Evolutionary conservation across 2,888 invertebrate genomes (phyloP), one percentile per base, ranked within the genome.

Genomic region (Gandaritis pyraliata): DNA sequence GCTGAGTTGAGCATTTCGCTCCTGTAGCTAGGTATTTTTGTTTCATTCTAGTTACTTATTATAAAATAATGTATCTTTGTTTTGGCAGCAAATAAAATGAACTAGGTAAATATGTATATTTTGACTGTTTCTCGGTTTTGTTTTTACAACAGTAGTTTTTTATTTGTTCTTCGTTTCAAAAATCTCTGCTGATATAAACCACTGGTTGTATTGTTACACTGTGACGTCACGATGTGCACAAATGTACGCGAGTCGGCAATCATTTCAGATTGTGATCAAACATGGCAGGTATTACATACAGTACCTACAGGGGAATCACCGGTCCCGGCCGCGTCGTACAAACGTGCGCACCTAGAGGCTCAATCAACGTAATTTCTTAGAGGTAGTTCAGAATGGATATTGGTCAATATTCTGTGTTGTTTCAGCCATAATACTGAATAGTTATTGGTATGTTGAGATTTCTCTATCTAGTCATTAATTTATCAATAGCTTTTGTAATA

Each of bases 201-300:
- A n/a, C n/a, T n/a, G n/a, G n/a, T n/a, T n/a, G n/a, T n/a, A n/a
- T n/a, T n/a, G 13, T 18, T 47, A 29, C 47, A 29, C 47, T 29
- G 47, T 47, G 50, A 18, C 11, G 45, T 36, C 4, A 16, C 13
- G 16, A 12, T 16, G 16, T 18, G 29, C n/a, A 38, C 23, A n/a
- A 46, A 29, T 13, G 16, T 3, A 41, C 41, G n/a, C 39, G n/a
- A 18, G 47, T 57, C 23, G n/a, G 45, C 4, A 54, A 58, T 63
- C 51, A 63, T 66, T 55, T 52, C 54, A 52, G 62, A 51, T 58
- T 49, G 63, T 61, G 49, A 49, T 23, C 58, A 61, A 54, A 56
- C 41, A 53, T 30, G 43, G 33, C 56, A 11, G 33, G 45, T 36
- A 43, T 33, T 16, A 38, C n/a, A n/a, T n/a, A n/a, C n/a, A n/a